Percentiles rank a stretch among this genome's conserved stretches.
phyloP scores from a whole-genome alignment of 2,888 invertebrate species.

The Hoplodrina ambigua region DNA sequence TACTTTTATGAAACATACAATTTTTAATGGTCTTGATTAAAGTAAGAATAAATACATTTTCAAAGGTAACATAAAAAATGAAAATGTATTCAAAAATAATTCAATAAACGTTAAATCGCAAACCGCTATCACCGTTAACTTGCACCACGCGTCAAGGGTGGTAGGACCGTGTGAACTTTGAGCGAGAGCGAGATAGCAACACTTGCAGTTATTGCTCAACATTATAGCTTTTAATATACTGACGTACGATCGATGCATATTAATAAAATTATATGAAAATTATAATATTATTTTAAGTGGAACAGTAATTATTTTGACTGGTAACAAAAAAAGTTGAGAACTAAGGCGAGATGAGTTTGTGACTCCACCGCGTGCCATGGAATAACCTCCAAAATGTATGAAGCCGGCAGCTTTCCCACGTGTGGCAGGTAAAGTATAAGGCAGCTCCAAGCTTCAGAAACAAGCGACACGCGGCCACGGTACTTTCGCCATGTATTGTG shows the following conservation, averaged over 20 bases:
- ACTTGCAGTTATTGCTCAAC: conserved; percentile 73
- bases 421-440: too few species aligned
- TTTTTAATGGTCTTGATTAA: too few species aligned
- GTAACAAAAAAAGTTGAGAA: not conserved
- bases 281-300: not conserved
- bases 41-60: too few species aligned
- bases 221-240: conserved; percentile 58
- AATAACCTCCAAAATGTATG: too few species aligned
- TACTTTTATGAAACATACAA: too few species aligned
- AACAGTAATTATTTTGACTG: not conserved
- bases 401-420: too few species aligned
- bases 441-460: too few species aligned
- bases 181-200: conserved; percentile 73
- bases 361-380: too few species aligned
- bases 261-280: conserved; percentile 9
- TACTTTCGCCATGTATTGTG: too few species aligned
- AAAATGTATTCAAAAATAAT: not conserved
- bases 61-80: too few species aligned
- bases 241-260: conserved; percentile 30
- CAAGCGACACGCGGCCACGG: too few species aligned
- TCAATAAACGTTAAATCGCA: not conserved
- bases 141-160: conserved; percentile 69
- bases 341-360: too few species aligned
- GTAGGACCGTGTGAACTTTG: conserved; percentile 74
- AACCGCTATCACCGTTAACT: conserved; percentile 51